Conservation (phyloP, 2,888 invertebrate species). For the Epinotia nisella region DNA sequence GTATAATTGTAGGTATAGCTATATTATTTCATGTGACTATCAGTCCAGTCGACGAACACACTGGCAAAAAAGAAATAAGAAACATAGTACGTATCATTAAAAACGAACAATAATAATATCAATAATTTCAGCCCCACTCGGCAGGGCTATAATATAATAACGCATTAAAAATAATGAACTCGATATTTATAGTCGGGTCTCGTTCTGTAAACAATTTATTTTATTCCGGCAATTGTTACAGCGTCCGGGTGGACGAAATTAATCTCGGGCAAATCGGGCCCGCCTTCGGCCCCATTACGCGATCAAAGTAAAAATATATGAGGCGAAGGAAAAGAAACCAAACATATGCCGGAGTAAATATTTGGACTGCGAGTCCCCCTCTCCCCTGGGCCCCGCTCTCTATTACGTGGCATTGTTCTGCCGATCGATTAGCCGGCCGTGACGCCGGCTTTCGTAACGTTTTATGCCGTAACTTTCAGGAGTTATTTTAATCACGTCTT, state of each 20-base stretch:
- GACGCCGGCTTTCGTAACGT: slow-evolving; percentile 73
- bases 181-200: slow-evolving; percentile 42
- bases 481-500: slow-evolving; percentile 45
- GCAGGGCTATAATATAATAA: slow-evolving; percentile 24
- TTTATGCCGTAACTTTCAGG: slow-evolving; percentile 53
- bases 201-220: slow-evolving; percentile 57
- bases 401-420: slow-evolving; percentile 82
- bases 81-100: too few species aligned
- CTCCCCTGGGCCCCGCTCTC: slow-evolving; percentile 58
- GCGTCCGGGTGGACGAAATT: slow-evolving; percentile 67
- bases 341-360: slow-evolving; percentile 82
- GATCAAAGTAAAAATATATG: slow-evolving; percentile 84
- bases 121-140: slow-evolving; percentile 48
- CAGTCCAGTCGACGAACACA: too few species aligned
- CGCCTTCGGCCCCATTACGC: slow-evolving; percentile 76
- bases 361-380: slow-evolving; percentile 70
- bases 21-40: too few species aligned
- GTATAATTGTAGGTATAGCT: too few species aligned
- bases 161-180: slow-evolving; percentile 45
- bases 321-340: slow-evolving; percentile 83
- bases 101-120: slow-evolving; percentile 15
- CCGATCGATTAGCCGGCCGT: slow-evolving; percentile 76
- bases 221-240: slow-evolving; percentile 56
- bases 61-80: too few species aligned
- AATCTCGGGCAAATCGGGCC: slow-evolving; percentile 78